Conservation (phyloP, 2,113 vertebrate genomes). For the Merops nubicus region DNA sequence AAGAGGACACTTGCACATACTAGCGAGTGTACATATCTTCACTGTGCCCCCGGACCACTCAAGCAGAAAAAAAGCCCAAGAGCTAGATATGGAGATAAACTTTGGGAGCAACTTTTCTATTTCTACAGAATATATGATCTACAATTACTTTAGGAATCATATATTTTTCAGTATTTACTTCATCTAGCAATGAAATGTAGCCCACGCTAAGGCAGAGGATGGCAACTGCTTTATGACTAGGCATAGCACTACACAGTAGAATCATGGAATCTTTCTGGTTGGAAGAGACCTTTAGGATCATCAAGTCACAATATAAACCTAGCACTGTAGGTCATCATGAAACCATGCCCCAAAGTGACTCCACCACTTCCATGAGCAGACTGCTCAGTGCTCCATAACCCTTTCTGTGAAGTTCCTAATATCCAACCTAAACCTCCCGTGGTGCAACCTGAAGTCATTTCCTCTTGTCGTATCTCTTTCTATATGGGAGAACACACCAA, state of each 20-base stretch:
- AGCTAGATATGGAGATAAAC: not conserved
- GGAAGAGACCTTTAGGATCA: not conserved
- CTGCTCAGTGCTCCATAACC: not conserved
- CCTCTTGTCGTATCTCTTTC: not conserved
- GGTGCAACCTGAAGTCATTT: not conserved
- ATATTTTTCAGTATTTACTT: not conserved
- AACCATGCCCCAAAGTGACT: not conserved
- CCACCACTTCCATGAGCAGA: not conserved
- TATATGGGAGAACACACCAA: not conserved
- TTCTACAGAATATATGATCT: not conserved
- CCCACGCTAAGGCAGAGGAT: not conserved
- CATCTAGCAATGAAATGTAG: not conserved
- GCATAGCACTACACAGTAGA: not conserved
- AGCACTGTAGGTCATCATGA: not conserved
- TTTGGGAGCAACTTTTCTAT: not conserved
- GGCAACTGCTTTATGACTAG: not conserved
- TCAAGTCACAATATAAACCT: not conserved
- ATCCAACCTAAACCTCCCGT: not conserved
- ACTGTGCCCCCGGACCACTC: not conserved
- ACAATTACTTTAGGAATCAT: not conserved
- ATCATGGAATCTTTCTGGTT: not conserved
- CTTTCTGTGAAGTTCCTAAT: no score
- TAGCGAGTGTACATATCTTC: not conserved
- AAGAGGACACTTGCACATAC: not conserved
- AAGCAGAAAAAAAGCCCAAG: not conserved